A percentile compares a stretch with the other conserved stretches of the same genome.
phyloP scores from a whole-genome alignment of 1,140 invertebrate genomes.

The Batillaria attramentaria region DNA sequence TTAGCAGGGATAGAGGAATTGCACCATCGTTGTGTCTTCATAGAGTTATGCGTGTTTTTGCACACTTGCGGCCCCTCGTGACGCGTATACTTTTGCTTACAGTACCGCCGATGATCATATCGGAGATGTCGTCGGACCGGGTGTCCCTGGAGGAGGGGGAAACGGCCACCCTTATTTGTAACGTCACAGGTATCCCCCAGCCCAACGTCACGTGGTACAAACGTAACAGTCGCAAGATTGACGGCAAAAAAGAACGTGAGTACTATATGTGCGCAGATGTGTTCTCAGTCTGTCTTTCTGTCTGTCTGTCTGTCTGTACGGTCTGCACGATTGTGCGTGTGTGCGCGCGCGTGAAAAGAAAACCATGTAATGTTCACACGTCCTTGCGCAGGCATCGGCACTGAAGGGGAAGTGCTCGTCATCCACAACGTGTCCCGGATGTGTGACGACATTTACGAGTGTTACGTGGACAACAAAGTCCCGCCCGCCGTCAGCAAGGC shows the following conservation, averaged over 20 bases:
- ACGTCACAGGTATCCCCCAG: conserved; percentile 56
- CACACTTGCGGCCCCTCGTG: no score
- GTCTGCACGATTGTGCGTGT: neutral
- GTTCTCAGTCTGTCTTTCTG: neutral
- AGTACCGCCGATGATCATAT: conserved; percentile 50
- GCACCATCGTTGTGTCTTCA: no score
- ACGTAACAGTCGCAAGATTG: conserved; percentile 34
- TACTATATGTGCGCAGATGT: neutral
- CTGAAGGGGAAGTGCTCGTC: conserved; percentile 57
- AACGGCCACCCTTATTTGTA: conserved; percentile 55
- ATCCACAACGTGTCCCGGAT: conserved; percentile 65
- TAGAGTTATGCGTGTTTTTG: no score
- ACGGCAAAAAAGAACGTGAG: conserved; percentile 51
- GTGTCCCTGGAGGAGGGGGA: conserved; percentile 50
- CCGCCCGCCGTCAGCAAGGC: conserved; percentile 58
- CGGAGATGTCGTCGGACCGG: conserved; percentile 42
- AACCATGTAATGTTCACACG: neutral
- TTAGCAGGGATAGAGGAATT: no score
- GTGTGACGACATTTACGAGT: conserved; percentile 66
- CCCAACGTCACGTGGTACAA: conserved; percentile 63
- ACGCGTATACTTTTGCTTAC: no score
- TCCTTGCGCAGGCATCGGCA: conserved; percentile 48
- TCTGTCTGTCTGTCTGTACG: neutral
- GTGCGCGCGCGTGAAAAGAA: neutral
- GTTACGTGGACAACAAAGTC: conserved; percentile 63